These are phyloP conservation scores for Pocillopora grandis DNA, from an alignment of 92 coral and sea anemone genomes.

Conservation along the genomic window DNA sequence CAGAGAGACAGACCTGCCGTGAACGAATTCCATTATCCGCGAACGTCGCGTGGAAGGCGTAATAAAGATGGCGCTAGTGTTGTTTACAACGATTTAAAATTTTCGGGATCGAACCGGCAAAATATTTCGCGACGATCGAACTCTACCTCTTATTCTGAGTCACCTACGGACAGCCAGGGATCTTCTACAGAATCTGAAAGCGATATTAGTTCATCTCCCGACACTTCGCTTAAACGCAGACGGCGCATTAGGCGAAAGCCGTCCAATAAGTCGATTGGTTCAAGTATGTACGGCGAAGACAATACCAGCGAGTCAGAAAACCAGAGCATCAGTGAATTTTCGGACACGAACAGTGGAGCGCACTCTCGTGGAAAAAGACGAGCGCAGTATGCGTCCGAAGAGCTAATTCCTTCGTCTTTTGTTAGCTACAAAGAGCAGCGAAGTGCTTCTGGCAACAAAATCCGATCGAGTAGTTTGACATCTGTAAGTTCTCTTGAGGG, in stretches of 20 bases:
- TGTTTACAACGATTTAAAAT: constrained; percentile 43
- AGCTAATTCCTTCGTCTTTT: constrained; percentile 1
- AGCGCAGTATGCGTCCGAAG: constrained; percentile 23
- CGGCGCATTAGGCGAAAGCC: constrained; percentile 81
- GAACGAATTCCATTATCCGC: constrained; percentile 40
- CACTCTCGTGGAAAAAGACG: constrained; percentile 40
- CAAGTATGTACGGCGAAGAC: constrained; percentile 87
- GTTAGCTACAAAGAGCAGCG: constrained; percentile 51
- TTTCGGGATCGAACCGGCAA: constrained; percentile 36
- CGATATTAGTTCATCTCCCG: constrained; percentile 73
- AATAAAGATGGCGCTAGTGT: constrained; percentile 45
- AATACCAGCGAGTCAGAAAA: constrained; percentile 75
- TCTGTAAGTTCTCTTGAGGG: constrained; percentile 97
- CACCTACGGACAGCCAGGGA: constrained; percentile 42
- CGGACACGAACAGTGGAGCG: constrained; percentile 38
- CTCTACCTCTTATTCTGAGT: constrained; percentile 24
- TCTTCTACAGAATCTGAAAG: constrained; percentile 80
- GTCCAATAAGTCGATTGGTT: constrained; percentile 82
- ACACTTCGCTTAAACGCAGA: constrained; percentile 74
- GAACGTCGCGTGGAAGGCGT: constrained; percentile 49
- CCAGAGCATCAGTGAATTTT: constrained; percentile 34
- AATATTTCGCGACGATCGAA: constrained; percentile 21
- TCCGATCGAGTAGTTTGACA: constrained; percentile 97
- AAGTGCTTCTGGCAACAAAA: constrained; percentile 42
- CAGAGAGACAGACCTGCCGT: constrained; percentile 59